phyloP scores from a whole-genome alignment of 2,797 vertebrate species.

The Octomys mimax region DNA sequence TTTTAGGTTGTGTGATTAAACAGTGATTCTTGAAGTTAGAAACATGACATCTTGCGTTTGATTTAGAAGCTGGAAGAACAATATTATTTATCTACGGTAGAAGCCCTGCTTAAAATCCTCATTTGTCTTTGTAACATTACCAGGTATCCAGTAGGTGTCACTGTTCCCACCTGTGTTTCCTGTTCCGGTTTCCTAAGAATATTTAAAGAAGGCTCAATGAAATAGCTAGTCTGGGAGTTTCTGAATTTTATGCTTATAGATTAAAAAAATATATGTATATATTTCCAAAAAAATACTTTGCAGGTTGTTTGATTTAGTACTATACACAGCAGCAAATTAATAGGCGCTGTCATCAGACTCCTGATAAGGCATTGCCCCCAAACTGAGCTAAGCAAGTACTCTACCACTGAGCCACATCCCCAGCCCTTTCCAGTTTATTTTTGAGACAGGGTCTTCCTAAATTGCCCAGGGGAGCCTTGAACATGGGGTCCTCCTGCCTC shows the following conservation, averaged over 20 bases:
- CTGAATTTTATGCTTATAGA: slow-evolving; percentile 41
- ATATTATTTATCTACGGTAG: slow-evolving; percentile 29
- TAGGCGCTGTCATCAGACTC: slow-evolving; percentile 53
- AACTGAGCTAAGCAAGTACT: not conserved
- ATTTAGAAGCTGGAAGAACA: slow-evolving; percentile 71
- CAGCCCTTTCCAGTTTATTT: not conserved
- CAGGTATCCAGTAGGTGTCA: slow-evolving; percentile 79
- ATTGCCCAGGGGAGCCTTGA: not conserved
- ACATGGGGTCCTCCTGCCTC: not conserved
- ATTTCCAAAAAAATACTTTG: slow-evolving; percentile 49
- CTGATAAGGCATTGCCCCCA: slow-evolving; percentile 45
- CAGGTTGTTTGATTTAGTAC: slow-evolving; percentile 64
- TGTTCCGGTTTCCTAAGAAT: slow-evolving; percentile 47
- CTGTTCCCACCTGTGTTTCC: slow-evolving; percentile 62
- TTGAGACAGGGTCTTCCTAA: not conserved
- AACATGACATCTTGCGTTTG: slow-evolving; percentile 70
- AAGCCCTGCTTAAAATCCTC: slow-evolving; percentile 41
- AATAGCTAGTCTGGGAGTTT: slow-evolving; percentile 17
- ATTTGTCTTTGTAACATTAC: slow-evolving; percentile 74
- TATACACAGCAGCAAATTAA: slow-evolving; percentile 61
- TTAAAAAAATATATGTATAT: not conserved
- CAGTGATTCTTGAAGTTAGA: slow-evolving; percentile 57
- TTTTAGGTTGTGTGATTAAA: slow-evolving; percentile 69
- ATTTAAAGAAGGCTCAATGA: slow-evolving; percentile 53
- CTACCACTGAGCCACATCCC: not conserved